A percentile compares a stretch with the other conserved stretches of the same genome.
These are phyloP conservation scores for Dermochelys coriacea DNA, from an alignment of 2,797 vertebrate genomes.

Conservation along the genomic window DNA sequence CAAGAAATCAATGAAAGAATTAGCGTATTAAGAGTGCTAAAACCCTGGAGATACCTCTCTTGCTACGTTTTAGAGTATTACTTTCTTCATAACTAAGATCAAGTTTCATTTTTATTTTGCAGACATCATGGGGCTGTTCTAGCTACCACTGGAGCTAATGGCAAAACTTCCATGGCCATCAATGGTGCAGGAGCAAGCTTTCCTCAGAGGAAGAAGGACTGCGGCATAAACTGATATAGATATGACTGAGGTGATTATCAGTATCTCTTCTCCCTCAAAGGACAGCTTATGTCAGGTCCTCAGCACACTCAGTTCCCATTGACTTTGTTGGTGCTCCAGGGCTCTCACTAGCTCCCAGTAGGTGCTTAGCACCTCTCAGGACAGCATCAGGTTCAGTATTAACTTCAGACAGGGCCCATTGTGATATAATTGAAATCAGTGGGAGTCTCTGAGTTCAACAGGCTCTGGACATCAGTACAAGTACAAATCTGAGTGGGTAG, in stretches of 20 bases:
- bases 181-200: fast-evolving
- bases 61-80: neutral
- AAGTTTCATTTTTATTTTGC: neutral
- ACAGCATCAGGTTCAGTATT: neutral
- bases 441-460: neutral
- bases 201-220: neutral
- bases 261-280: neutral
- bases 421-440: neutral
- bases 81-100: neutral
- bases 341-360: neutral
- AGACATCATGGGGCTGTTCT: neutral
- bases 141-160: neutral
- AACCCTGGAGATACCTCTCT: neutral
- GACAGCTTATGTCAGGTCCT: neutral
- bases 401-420: neutral
- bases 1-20: conserved; percentile 21
- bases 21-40: conserved; percentile 13
- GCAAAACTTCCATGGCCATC: neutral
- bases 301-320: neutral
- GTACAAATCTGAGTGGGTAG: neutral
- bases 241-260: neutral
- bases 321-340: neutral
- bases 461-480: neutral
- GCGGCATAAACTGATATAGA: neutral
- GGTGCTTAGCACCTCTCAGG: neutral